Evolutionary conservation across 2,888 invertebrate genomes (phyloP).

Genomic region (Keiferia lycopersicella): DNA sequence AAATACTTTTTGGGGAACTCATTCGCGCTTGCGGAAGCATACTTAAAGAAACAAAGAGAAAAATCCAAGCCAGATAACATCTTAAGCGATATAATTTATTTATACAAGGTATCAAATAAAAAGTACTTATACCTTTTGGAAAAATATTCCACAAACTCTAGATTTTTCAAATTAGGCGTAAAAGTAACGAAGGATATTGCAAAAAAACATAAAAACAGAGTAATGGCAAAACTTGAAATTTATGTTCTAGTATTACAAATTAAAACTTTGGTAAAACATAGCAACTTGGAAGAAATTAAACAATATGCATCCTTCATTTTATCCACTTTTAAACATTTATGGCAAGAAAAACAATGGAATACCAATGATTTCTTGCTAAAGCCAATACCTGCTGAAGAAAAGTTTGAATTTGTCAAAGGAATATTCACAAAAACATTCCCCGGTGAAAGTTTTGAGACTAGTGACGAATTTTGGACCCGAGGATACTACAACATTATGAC

Average conservation of each 20-base stretch:
- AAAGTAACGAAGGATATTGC: slow-evolving; percentile 46
- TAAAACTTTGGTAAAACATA: slow-evolving; percentile 42
- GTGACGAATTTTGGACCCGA: slow-evolving; percentile 41
- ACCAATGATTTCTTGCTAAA: slow-evolving; percentile 37
- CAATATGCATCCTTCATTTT: slow-evolving; percentile 34
- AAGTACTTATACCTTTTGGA: slow-evolving; percentile 45
- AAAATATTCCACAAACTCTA: slow-evolving; percentile 30
- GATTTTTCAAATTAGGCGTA: slow-evolving; percentile 35
- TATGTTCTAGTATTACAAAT: slow-evolving; percentile 47
- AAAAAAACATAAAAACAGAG: slow-evolving; percentile 51
- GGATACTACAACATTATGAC: slow-evolving; percentile 48
- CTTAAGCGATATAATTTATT: slow-evolving; percentile 32
- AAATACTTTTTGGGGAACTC: slow-evolving; percentile 48
- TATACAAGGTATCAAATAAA: slow-evolving; percentile 39
- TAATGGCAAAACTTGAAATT: slow-evolving; percentile 45
- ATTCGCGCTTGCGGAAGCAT: slow-evolving; percentile 44
- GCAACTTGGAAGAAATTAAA: slow-evolving; percentile 48
- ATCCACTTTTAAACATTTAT: slow-evolving; percentile 37
- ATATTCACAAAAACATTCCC: slow-evolving; percentile 39
- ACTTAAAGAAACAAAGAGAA: slow-evolving; percentile 29
- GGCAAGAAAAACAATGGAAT: slow-evolving; percentile 36
- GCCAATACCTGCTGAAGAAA: slow-evolving; percentile 36
- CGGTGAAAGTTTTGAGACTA: slow-evolving; percentile 40
- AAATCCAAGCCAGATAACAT: background rate
- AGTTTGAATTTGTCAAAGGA: slow-evolving; percentile 38